Conservation (phyloP, 1,140 invertebrate genomes). For the Hirudo medicinalis region DNA sequence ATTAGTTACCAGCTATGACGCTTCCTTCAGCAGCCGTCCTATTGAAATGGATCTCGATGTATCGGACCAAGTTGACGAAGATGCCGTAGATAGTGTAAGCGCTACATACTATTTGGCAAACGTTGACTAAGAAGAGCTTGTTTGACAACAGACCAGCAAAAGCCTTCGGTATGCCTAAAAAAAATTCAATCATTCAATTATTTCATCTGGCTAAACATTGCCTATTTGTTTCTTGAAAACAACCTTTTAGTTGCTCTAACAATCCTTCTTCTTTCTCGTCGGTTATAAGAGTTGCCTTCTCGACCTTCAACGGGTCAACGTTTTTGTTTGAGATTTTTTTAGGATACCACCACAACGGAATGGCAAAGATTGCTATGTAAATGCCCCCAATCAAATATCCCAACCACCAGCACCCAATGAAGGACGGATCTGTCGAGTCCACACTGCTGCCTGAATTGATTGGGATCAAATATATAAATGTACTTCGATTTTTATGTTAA, state of each 20-base stretch:
- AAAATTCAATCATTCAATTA: neutral
- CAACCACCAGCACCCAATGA: conserved; percentile 22
- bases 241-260: conserved; percentile 18
- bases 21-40: conserved; percentile 1
- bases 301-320: neutral
- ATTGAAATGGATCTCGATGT: conserved; percentile 19
- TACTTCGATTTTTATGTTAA: too few species aligned
- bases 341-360: conserved; percentile 19
- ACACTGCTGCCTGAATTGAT: neutral
- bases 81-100: conserved; percentile 8
- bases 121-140: neutral
- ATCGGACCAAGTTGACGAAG: conserved; percentile 16
- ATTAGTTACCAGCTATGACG: conserved; percentile 12
- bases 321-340: conserved; percentile 9
- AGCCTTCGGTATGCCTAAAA: neutral
- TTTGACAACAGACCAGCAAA: neutral
- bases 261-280: neutral
- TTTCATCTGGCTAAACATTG: neutral
- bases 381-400: conserved; percentile 19
- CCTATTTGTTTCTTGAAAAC: neutral
- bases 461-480: neutral
- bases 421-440: conserved; percentile 16
- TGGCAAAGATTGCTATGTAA: neutral
- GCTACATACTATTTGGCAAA: neutral
- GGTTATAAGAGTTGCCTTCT: too few species aligned